Base-by-base conservation (phyloP, 2,113 vertebrate species). In the Alaudala cheleensis region DNA sequence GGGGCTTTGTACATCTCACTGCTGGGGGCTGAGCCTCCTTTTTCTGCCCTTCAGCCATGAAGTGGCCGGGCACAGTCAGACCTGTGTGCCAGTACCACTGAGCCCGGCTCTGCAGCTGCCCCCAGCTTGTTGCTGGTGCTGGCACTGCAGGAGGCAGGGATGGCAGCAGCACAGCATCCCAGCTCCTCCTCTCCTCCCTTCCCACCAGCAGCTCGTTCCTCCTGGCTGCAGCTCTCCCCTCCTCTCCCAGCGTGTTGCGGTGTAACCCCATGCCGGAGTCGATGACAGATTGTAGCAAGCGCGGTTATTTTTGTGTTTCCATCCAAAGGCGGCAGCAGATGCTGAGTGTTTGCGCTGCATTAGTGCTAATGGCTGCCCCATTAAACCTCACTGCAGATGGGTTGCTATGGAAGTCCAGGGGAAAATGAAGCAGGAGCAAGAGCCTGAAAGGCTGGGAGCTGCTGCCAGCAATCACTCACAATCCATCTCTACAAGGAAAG, bases 321-420 rank as follows among this genome's bases (percentile, higher is more conserved):
- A 96, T 98, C 97, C 96, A 93, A 98, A 97, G 97, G 92, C 97
- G 83, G 97, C 97, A 95, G 98, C 98, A 99, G 98, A 98, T 98
- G 98, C 98, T 97, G 98, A 98, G 98, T 93, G 98, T 98, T 98
- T 98, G 98, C 96, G 96, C 98, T 98, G 98, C 99, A 98, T 98
- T 99, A 98, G 98, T 93, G 97, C 98, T 99, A 98, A 99, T 98
- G 98, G 98, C 98, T 97, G 97, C 98, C 97, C 98, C 98, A 98
- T 99, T 98, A 99, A 97, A 96, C 97, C 97, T 97, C 97, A 91
- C 98, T 97, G 97, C 97, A 98, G 98, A 98, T 98, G 98, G 98
- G 98, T 97, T 98, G 97, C 98, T 97, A 97, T 98, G 98, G 98
- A 98, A 97, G 98, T 98, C 97, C 95, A 23, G 92, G 88, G 92